Evolutionary conservation across 2,888 invertebrate species (phyloP), one percentile per base, ranked within the genome.

Genomic region (Protophormia terraenovae): DNA sequence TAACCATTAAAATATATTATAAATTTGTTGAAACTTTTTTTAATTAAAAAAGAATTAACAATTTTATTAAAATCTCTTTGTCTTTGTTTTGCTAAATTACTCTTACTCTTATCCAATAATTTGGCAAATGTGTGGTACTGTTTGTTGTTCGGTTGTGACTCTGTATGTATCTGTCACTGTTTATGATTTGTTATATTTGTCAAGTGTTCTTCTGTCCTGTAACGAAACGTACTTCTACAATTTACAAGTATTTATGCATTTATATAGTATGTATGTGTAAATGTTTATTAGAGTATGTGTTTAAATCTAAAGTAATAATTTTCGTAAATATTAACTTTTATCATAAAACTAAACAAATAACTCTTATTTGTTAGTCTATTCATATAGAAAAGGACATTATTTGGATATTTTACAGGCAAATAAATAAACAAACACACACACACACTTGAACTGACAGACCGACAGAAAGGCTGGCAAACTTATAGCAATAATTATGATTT

Each of bases 321-420:
- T 67, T 73, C 3, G 55, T 77, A 77, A 81, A 81, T 81, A 81
- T 81, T 77, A 73, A 84, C 77, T 69, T 80, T 77, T 62, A 41
- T 35, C 77, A 81, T 81, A 81, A 76, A 76, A 77, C 60, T 77
- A 81, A 67, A 69, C 53, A 84, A 77, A 81, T 66, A 79, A 16
- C 58, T 81, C 12, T 55, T 80, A 72, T 72, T 64, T 58, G 60
- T 47, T 22, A 38, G 35, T 32, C 19, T 16, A 47, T 66, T 66
- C 35, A 47, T 38, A 45, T 6, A 29, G 58, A 38, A 24, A 62
- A 69, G 38, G 60, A 60, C 58, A 41, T n/a, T 64, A 64, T 45
- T 29, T 29, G 16, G 16, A 24, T 53, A 58, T 62, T 24, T 32
- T 29, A 22, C 12, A 35, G n/a, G 1, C 47, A 72, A 47, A 78